Conservation (phyloP, 2,797 vertebrate genomes). For the Caiman crocodilus region DNA sequence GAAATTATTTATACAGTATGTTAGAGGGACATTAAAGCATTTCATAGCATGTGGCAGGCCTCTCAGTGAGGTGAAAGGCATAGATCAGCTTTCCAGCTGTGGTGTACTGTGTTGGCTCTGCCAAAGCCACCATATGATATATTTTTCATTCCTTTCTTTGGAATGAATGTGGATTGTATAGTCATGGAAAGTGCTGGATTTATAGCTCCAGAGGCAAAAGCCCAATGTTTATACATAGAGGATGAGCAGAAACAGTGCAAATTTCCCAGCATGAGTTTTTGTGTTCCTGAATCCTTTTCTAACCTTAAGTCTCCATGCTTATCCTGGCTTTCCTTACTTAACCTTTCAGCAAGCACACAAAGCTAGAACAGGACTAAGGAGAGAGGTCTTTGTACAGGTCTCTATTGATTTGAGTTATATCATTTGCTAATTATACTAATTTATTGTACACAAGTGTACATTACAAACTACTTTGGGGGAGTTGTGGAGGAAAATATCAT, state of each 20-base stretch:
- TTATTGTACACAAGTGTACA: too few relatives aligned
- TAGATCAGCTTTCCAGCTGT: conserved; percentile 69
- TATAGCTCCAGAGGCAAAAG: background rate
- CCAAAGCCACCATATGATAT: conserved; percentile 64
- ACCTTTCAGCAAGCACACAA: background rate
- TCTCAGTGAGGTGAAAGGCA: conserved; percentile 37
- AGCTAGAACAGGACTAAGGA: background rate
- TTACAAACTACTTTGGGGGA: background rate
- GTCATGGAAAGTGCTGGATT: background rate
- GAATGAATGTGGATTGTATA: background rate
- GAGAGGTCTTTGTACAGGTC: background rate
- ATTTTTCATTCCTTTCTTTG: conserved; percentile 15
- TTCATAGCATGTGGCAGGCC: conserved; percentile 62
- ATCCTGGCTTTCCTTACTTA: background rate
- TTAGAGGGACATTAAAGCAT: conserved; percentile 69
- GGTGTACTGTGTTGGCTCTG: conserved; percentile 39
- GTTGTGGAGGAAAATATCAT: conserved; percentile 21
- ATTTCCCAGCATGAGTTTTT: background rate
- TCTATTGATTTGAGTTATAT: background rate
- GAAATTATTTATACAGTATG: conserved; percentile 71
- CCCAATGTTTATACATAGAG: background rate
- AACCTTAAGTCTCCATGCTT: background rate
- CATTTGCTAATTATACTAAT: background rate
- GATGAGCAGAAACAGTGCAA: background rate
- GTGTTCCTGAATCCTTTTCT: background rate